These are phyloP conservation scores for Protobothrops mucrosquamatus DNA, from an alignment of 2,113 vertebrate species.

Conservation along the genomic window DNA sequence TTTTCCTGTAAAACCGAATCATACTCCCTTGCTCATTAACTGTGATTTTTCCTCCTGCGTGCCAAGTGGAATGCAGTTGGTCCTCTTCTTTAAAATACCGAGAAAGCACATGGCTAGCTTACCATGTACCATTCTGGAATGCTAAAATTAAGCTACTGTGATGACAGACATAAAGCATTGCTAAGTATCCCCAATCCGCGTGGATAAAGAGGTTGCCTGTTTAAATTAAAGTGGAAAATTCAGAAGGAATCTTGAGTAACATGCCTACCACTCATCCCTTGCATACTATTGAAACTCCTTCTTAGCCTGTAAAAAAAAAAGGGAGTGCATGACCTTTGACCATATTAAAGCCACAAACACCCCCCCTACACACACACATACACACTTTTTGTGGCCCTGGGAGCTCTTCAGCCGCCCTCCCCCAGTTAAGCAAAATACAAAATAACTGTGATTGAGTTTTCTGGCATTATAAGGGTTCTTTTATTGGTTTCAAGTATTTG, in stretches of 20 bases:
- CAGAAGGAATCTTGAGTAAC: background rate
- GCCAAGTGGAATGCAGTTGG: background rate
- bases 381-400: background rate
- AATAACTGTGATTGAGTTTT: background rate
- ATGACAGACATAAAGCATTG: background rate
- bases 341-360: background rate
- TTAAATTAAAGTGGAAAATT: background rate
- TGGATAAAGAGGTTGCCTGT: background rate
- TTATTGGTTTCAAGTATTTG: background rate
- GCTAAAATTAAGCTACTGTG: background rate
- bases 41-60: background rate
- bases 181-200: background rate
- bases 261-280: background rate
- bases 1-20: background rate
- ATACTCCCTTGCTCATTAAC: background rate
- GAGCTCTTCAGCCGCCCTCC: background rate
- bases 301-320: background rate
- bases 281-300: background rate
- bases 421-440: background rate
- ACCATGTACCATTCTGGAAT: background rate
- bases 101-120: background rate
- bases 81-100: background rate
- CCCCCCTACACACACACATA: no score
- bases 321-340: background rate
- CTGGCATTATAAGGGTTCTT: background rate